These are phyloP conservation scores for Petroica traversi DNA, from an alignment of 2,113 vertebrate species.

Conservation along the genomic window DNA sequence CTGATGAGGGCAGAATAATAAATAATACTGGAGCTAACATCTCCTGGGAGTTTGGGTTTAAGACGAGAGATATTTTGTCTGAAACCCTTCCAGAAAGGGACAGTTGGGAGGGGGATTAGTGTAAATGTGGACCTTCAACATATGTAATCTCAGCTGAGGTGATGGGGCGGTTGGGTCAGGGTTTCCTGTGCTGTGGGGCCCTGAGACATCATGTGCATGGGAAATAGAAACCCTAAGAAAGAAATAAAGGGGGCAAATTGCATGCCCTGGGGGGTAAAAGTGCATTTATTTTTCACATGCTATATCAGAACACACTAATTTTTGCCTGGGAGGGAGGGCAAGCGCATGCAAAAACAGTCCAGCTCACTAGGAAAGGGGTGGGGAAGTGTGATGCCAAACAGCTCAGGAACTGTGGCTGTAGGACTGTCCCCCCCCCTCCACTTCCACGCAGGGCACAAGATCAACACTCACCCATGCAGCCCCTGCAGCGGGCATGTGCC, in stretches of 20 bases:
- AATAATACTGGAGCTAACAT: background rate
- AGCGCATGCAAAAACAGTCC: background rate
- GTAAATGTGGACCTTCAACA: background rate
- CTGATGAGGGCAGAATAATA: background rate
- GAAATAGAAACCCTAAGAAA: background rate
- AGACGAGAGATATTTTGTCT: background rate
- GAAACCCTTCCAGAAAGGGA: background rate
- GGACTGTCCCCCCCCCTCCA: background rate
- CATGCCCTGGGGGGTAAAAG: background rate
- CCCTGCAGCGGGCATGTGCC: accelerated
- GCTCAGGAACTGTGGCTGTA: background rate
- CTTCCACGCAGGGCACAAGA: accelerated
- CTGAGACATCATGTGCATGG: background rate
- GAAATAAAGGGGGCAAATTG: background rate
- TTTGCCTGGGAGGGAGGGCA: background rate
- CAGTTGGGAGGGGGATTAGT: background rate
- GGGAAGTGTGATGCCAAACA: background rate
- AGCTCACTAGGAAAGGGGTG: accelerated
- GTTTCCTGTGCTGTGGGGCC: background rate
- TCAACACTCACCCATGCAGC: accelerated
- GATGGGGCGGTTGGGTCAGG: background rate
- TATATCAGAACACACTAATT: background rate
- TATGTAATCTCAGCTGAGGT: background rate
- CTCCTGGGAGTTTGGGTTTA: background rate
- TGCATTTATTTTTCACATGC: background rate